Conservation (phyloP, 2,113 vertebrate genomes). For the Taxidea taxus region DNA sequence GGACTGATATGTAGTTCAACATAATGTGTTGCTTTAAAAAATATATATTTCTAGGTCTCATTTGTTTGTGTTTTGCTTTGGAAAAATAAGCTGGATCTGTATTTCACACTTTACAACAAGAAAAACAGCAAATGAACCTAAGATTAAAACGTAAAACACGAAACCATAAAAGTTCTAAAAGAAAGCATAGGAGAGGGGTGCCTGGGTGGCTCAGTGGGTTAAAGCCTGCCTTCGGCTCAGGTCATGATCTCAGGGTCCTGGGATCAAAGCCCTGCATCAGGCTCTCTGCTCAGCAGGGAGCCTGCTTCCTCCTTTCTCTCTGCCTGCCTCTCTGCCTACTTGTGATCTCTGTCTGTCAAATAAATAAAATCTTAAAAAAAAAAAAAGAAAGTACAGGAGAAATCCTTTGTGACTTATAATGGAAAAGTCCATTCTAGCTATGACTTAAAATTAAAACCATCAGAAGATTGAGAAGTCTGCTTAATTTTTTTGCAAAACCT, state of each 20-base stretch:
- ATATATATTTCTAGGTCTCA: neutral
- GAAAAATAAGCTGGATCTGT: neutral
- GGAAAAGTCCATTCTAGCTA: neutral
- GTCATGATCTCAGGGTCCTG: too few relatives aligned
- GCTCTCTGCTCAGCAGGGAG: too few relatives aligned
- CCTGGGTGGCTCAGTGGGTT: too few relatives aligned
- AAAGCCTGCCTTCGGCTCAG: too few relatives aligned
- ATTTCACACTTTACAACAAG: neutral
- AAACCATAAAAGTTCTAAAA: neutral
- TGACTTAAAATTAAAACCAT: neutral
- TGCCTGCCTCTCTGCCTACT: too few relatives aligned
- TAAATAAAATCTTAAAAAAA: too few relatives aligned
- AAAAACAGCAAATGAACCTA: neutral
- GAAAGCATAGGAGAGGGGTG: neutral
- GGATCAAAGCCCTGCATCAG: too few relatives aligned
- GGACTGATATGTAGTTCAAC: neutral
- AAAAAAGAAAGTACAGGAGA: neutral
- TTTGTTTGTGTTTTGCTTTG: neutral
- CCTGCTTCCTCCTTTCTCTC: too few relatives aligned
- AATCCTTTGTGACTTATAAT: neutral
- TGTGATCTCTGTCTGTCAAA: too few relatives aligned
- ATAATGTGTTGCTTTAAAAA: neutral
- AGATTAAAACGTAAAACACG: neutral
- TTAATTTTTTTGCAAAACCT: neutral
- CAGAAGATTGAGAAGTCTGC: neutral